Base-by-base conservation (phyloP, 2,888 invertebrate genomes). In the Prosopocoilus inquinatus region DNA sequence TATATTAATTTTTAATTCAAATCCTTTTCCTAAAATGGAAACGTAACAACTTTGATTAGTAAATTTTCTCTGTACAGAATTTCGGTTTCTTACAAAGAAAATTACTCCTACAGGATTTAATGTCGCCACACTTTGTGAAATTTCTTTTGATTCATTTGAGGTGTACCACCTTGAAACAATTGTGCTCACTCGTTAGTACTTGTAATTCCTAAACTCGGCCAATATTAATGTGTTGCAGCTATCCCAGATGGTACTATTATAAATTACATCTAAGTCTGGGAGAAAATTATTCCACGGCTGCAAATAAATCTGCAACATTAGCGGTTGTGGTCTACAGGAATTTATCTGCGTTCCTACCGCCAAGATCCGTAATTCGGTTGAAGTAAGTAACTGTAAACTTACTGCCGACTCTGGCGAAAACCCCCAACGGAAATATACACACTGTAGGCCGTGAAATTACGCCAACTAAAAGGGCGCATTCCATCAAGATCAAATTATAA, bases 281-380 rank as follows among this genome's bases (percentile, higher is more conserved):
- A 48, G 56, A 56, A 50, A 59, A 60, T 56, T 58, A 60, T 55
- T 50, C 58, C 34, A 35, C 45, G 41, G 16, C 57, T 48, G 47
- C 57, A 58, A 62, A 63, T 55, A 59, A 63, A 55, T 64, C 64
- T 12, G 54, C 62, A 48, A 62, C 68, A 48, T 59, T 74, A 39
- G 67, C 69, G 8, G 81, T 83, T 13, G 80, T 86, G 5, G 79
- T 84, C 61, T 89, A 87, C 70, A 83, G 82, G 64, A 85, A 86
- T 65, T 73, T 88, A 54, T 82, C 84, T 5, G 77, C 80, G 3
- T 84, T 85, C 64, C 75, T 88, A 57, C 87, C 88, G 0, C 81
- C 80, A 0, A 74, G 86, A 52, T 82, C 84, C 48, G 80, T 83
- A 50, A 81, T 84, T 59, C 82, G 86, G 69, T 79, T 82, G 61